These are phyloP conservation scores for Protonibea diacanthus DNA, from an alignment of 2,797 vertebrate species.

Conservation along the genomic window DNA sequence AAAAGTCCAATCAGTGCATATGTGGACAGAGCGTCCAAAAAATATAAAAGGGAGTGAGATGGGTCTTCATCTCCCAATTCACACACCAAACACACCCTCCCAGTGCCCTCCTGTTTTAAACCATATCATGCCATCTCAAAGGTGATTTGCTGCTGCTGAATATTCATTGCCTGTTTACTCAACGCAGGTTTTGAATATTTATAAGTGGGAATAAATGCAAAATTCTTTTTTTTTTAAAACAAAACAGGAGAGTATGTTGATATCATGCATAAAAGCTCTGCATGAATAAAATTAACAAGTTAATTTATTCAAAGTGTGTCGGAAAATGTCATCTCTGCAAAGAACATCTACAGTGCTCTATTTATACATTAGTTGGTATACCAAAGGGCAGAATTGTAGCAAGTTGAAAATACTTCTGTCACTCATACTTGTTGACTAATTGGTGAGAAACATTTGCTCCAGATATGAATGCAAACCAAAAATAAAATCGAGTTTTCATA, in stretches of 20 bases:
- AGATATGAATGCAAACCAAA: background rate
- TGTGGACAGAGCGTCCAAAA: conserved; percentile 14
- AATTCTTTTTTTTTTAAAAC: background rate
- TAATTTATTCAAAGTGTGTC: background rate
- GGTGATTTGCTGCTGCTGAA: conserved; percentile 49
- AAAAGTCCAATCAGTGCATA: conserved; percentile 20
- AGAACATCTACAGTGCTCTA: too few species aligned
- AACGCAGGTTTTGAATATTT: conserved; percentile 54
- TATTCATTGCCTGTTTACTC: conserved; percentile 50
- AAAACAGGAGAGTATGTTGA: too few species aligned
- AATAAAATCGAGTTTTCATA: background rate
- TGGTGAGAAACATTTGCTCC: background rate
- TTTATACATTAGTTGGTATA: background rate
- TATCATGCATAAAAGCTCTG: background rate
- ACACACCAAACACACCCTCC: conserved; percentile 16
- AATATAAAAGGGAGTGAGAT: conserved; percentile 1
- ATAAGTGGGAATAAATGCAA: conserved; percentile 23
- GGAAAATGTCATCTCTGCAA: background rate
- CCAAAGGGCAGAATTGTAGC: background rate
- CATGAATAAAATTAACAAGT: background rate
- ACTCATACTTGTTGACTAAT: background rate
- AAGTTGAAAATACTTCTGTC: background rate
- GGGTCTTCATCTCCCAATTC: background rate
- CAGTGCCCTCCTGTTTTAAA: conserved; percentile 18
- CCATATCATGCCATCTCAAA: conserved; percentile 39